Percentiles rank a stretch among this genome's conserved stretches.
Evolutionary conservation across 1,140 invertebrate species (phyloP).

Genomic region (Nasonia giraulti): DNA sequence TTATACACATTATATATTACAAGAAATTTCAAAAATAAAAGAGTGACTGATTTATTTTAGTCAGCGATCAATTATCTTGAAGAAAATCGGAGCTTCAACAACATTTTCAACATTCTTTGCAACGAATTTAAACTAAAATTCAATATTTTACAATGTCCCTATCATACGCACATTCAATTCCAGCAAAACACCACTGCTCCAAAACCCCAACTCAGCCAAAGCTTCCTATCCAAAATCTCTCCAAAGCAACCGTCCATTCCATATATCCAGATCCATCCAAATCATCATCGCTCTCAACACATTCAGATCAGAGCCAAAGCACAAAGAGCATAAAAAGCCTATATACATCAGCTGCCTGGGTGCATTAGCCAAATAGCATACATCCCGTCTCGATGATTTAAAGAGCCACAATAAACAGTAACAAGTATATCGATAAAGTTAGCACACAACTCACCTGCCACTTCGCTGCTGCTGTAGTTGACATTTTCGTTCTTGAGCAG

Average conservation of each 20-base stretch:
- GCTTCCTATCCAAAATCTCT: too few species aligned
- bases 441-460: constrained; percentile 25
- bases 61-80: neutral
- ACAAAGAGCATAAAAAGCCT: too few species aligned
- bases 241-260: neutral
- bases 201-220: neutral
- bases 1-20: neutral
- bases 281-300: neutral
- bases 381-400: neutral
- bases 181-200: neutral
- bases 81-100: neutral
- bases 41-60: neutral
- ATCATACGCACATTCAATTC: neutral
- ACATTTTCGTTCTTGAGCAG: constrained; percentile 66
- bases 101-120: too few species aligned
- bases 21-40: neutral
- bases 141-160: too few species aligned
- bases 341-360: neutral
- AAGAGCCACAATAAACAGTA: neutral
- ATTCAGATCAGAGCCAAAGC: too few species aligned
- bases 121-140: too few species aligned
- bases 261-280: neutral
- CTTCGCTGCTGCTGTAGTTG: constrained; percentile 44
- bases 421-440: too few species aligned
- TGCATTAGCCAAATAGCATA: neutral